Conservation (phyloP, 2,113 vertebrate species). For the Apodemus sylvaticus region DNA sequence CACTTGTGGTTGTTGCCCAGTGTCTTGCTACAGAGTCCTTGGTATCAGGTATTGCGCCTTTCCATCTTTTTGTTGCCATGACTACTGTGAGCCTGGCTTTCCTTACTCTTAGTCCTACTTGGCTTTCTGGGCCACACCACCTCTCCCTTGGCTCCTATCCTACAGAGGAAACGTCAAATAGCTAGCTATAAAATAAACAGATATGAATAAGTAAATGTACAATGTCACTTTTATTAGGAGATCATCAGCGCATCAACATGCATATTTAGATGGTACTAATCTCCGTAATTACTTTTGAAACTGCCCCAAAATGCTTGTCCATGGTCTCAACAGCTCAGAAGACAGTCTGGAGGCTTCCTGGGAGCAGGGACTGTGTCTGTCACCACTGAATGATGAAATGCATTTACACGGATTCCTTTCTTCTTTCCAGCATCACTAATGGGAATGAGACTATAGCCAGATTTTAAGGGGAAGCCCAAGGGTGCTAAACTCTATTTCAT, state of each 20-base stretch:
- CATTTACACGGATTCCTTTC: neutral
- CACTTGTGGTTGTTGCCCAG: neutral
- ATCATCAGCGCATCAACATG: neutral
- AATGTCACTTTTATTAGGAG: neutral
- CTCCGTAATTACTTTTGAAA: neutral
- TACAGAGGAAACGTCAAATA: neutral
- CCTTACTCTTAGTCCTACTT: neutral
- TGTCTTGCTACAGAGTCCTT: neutral
- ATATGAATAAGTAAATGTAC: neutral
- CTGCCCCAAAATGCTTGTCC: neutral
- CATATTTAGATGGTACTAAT: slow-evolving; percentile 4
- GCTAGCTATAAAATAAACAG: neutral
- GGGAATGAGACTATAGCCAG: slow-evolving; percentile 50
- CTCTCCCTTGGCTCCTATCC: neutral
- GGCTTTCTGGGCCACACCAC: neutral
- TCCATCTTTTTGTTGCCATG: neutral
- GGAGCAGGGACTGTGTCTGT: neutral
- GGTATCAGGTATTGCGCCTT: neutral
- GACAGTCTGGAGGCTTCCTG: neutral
- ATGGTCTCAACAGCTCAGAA: neutral
- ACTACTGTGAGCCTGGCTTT: neutral
- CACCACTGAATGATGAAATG: neutral
- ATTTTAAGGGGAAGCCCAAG: slow-evolving; percentile 72
- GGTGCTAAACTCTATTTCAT: slow-evolving; percentile 70
- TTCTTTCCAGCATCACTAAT: neutral